Evolutionary conservation across 2,888 invertebrate species (phyloP), one percentile per base, ranked within the genome.

Genomic region (Eledona agricola): DNA sequence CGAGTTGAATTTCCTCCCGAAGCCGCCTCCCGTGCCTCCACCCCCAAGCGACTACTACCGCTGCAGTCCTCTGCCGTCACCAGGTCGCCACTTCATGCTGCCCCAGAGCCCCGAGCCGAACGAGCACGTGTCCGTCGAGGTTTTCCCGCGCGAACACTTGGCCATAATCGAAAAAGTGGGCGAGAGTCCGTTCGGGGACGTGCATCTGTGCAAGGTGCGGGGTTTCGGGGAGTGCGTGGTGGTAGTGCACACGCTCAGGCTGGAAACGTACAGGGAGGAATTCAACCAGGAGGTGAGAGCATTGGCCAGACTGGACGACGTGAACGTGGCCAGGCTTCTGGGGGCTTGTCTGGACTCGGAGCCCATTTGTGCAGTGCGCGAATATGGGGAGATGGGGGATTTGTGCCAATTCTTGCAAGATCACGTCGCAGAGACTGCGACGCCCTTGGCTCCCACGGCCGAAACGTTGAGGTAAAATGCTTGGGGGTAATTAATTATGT

Each of bases 391-490:
- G 70, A 82, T 85, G 69, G 91, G 91, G 46, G 92, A 92, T 79
- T 82, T 92, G 71, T 89, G 90, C 80, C 89, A 90, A 78, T 90
- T 89, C 78, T 81, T 92, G 66, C 87, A 89, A 72, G 86, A 88
- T 68, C 89, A 90, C 78, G 82, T 86, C 59, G 87, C 89, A 20
- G 89, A 90, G 74, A 85, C 86, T 26, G 82, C 84, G 10, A 81
- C 80, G 16, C 81, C 84, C 34, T 77, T 83, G 66, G 81, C 81
- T 66, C 81, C 82, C 56, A 80, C 81, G 55, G 84, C 82, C 56
- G 86, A 86, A 72, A 85, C 86, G 53, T 79, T 90, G 62, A 89
- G 89, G 90, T 89, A 78, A 72, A 72, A 12, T 4, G 16, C 22
- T 32, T 42, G 9, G 5, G 6, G 32, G 15, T 32, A 17, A 32